These are phyloP conservation scores for Glyphotaelius pellucidus DNA, from an alignment of 2,888 invertebrate genomes.

Conservation along the genomic window DNA sequence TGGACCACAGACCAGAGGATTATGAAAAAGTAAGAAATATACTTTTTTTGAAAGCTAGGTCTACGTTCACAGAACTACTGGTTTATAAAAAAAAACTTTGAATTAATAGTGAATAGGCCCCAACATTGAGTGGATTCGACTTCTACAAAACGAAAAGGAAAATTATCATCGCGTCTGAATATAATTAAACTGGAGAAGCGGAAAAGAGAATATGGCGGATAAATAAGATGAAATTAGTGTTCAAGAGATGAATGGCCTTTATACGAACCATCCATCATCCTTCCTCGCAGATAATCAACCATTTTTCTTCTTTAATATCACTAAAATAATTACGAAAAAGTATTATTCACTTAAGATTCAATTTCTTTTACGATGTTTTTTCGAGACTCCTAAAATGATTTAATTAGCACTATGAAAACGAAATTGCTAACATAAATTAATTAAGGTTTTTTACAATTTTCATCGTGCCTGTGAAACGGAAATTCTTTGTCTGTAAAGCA, in stretches of 20 bases:
- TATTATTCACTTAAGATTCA: slow-evolving; percentile 2
- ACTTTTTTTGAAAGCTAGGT: no score
- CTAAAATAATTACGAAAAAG: slow-evolving; percentile 28
- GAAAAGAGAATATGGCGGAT: slow-evolving; percentile 27
- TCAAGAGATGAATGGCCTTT: slow-evolving; percentile 45
- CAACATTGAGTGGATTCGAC: not conserved
- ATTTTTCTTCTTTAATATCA: not conserved
- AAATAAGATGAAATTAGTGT: slow-evolving; percentile 45
- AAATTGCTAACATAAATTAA: not conserved
- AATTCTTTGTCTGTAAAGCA: not conserved
- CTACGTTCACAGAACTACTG: no score
- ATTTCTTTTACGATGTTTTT: slow-evolving; percentile 28
- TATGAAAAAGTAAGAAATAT: no score
- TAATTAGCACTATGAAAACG: not conserved
- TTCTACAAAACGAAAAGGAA: not conserved
- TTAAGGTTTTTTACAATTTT: not conserved
- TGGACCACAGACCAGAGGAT: no score
- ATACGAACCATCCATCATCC: slow-evolving; percentile 47
- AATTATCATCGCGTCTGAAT: not conserved
- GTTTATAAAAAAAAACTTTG: not conserved
- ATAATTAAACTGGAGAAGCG: slow-evolving; percentile 39
- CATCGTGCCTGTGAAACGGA: not conserved
- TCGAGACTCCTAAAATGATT: not conserved
- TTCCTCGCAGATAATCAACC: slow-evolving; percentile 9
- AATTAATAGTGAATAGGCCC: not conserved